These are phyloP conservation scores for Agrypnia vestita DNA, from an alignment of 1,140 invertebrate species.

Conservation along the genomic window DNA sequence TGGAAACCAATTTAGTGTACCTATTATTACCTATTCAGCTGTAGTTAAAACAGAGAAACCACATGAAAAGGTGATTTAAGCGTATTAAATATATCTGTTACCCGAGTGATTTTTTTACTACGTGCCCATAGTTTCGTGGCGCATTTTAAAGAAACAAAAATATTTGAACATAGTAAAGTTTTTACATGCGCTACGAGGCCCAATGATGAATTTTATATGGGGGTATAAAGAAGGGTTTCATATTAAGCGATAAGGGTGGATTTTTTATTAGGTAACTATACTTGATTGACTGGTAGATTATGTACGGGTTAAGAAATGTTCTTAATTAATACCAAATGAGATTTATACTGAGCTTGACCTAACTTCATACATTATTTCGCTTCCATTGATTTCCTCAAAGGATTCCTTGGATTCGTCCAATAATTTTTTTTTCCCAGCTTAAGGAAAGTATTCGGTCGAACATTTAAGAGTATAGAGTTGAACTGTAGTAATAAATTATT, in stretches of 20 bases:
- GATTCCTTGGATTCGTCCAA: too few relatives aligned
- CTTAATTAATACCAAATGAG: not conserved
- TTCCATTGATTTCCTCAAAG: too few relatives aligned
- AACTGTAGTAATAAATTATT: too few relatives aligned
- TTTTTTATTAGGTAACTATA: not conserved
- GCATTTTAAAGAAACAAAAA: not conserved
- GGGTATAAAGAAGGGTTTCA: slow-evolving; percentile 34
- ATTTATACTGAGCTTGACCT: too few relatives aligned
- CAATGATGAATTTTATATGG: slow-evolving; percentile 33
- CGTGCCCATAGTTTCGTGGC: slow-evolving; percentile 18
- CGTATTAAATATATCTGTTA: not conserved
- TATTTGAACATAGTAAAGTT: too few relatives aligned
- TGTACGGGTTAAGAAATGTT: not conserved
- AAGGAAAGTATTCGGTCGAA: too few relatives aligned
- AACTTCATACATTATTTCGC: too few relatives aligned
- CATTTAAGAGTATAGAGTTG: too few relatives aligned
- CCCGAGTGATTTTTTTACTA: not conserved
- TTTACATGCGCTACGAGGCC: not conserved
- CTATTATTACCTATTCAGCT: not conserved
- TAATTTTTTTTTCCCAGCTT: too few relatives aligned
- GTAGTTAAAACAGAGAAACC: not conserved
- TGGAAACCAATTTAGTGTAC: slow-evolving; percentile 9
- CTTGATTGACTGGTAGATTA: slow-evolving; percentile 41
- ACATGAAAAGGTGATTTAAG: slow-evolving; percentile 17
- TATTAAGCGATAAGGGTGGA: slow-evolving; percentile 15